A percentile compares a stretch with the other conserved stretches of the same genome.
These are phyloP conservation scores for Camarhynchus parvulus DNA, from an alignment of 2,113 vertebrate genomes.

Conservation along the genomic window DNA sequence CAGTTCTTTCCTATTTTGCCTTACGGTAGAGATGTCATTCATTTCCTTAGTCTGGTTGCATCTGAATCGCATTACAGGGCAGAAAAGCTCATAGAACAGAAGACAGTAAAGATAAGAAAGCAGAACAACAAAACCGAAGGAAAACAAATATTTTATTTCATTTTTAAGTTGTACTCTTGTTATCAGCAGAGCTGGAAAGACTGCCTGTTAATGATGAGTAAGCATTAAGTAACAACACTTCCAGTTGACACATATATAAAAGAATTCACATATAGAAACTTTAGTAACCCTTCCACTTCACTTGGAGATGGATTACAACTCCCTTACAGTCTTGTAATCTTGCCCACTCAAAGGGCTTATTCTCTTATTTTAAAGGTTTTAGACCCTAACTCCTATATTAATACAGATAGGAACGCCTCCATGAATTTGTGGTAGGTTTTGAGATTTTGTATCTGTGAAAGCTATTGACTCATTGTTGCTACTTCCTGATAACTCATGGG, in stretches of 20 bases:
- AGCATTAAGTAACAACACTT: not conserved
- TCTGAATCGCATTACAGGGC: not conserved
- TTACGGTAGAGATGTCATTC: not conserved
- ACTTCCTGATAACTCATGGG: conserved; percentile 20
- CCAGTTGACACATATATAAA: not conserved
- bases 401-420: not conserved
- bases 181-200: not conserved
- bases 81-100: not conserved
- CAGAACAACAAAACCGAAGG: not conserved
- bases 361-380: not conserved
- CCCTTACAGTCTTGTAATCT: not conserved
- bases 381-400: not conserved
- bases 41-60: not conserved
- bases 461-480: not conserved
- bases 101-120: not conserved
- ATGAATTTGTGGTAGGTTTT: not conserved
- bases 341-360: not conserved
- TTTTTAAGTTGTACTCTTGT: not conserved
- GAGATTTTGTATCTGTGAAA: not conserved
- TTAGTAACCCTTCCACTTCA: not conserved
- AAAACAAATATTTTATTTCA: not conserved
- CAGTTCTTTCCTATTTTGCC: not conserved
- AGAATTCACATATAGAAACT: not conserved
- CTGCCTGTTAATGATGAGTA: not conserved
- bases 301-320: not conserved